phyloP scores from a whole-genome alignment of 2,113 vertebrate species.

The Dunckerocampus dactyliophorus region DNA sequence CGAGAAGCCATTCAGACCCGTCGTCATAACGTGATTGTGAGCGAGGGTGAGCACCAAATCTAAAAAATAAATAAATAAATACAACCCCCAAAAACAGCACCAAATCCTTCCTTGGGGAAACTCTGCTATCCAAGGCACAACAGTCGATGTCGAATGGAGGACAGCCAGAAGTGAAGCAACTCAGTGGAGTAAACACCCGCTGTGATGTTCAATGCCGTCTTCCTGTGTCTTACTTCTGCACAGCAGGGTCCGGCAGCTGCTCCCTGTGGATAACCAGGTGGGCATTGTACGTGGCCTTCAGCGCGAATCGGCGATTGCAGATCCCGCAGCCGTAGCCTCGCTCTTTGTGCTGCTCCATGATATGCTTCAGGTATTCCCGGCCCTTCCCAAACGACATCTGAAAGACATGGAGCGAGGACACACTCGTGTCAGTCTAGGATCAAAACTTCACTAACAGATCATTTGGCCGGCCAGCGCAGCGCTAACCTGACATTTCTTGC shows the following conservation, averaged over 20 bases:
- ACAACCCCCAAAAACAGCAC: no score
- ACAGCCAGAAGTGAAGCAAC: no score
- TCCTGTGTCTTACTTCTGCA: constrained; percentile 86
- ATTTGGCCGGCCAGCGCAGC: accelerated
- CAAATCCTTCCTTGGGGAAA: no score
- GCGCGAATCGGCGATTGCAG: constrained; percentile 91
- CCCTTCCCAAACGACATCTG: constrained; percentile 92
- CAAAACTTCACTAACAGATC: not conserved
- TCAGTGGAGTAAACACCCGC: no score
- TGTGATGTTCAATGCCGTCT: no score
- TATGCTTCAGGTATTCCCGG: constrained; percentile 92
- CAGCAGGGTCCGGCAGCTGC: constrained; percentile 92
- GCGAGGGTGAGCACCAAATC: no score
- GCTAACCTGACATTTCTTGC: constrained; percentile 94
- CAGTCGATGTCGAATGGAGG: no score
- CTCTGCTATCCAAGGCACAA: no score
- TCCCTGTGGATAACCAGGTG: constrained; percentile 98
- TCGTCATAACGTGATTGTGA: no score
- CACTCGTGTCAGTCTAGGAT: not conserved
- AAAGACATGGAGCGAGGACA: not conserved
- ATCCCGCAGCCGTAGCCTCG: constrained; percentile 90
- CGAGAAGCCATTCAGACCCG: no score
- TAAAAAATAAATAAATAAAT: no score
- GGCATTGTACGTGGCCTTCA: constrained; percentile 97
- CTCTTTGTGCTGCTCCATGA: constrained; percentile 96